Percentiles rank a stretch among this genome's conserved stretches.
Evolutionary conservation across 2,888 invertebrate species (phyloP).

Genomic region (Drosophila kanekoi): DNA sequence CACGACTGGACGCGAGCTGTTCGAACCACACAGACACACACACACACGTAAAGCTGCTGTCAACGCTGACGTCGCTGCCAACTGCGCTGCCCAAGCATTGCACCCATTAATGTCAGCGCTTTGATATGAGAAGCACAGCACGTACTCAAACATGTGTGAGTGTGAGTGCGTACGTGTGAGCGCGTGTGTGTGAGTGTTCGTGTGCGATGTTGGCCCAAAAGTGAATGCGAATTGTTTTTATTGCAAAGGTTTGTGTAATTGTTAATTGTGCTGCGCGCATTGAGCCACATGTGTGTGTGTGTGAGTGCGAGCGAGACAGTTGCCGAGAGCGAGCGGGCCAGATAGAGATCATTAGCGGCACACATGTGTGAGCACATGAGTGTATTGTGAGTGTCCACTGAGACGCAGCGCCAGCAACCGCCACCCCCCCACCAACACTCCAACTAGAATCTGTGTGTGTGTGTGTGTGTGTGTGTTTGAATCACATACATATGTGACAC

Average conservation of each 20-base stretch:
- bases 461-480: constrained; percentile 10
- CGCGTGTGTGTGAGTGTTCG: constrained; percentile 28
- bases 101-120: constrained; percentile 75
- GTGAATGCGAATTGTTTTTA: constrained; percentile 71
- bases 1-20: constrained; percentile 41
- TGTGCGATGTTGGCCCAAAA: constrained; percentile 51
- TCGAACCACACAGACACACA: constrained; percentile 29
- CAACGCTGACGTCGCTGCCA: constrained; percentile 39
- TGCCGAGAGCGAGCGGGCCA: constrained; percentile 33
- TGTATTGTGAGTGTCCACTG: constrained; percentile 57
- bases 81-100: constrained; percentile 60
- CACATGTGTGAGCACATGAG: constrained; percentile 28
- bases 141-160: constrained; percentile 48
- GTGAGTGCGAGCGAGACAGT: constrained; percentile 13
- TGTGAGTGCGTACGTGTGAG: constrained; percentile 16
- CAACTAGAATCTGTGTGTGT: neutral
- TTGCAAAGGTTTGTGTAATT: constrained; percentile 65
- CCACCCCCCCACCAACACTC: neutral
- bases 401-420: constrained; percentile 29
- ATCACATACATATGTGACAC: constrained; percentile 29
- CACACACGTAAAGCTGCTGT: constrained; percentile 33
- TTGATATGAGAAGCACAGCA: constrained; percentile 70
- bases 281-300: constrained; percentile 11
- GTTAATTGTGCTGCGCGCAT: constrained; percentile 54
- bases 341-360: constrained; percentile 52